Base-by-base conservation (phyloP, 1,140 invertebrate genomes). In the Hyles vespertilio region DNA sequence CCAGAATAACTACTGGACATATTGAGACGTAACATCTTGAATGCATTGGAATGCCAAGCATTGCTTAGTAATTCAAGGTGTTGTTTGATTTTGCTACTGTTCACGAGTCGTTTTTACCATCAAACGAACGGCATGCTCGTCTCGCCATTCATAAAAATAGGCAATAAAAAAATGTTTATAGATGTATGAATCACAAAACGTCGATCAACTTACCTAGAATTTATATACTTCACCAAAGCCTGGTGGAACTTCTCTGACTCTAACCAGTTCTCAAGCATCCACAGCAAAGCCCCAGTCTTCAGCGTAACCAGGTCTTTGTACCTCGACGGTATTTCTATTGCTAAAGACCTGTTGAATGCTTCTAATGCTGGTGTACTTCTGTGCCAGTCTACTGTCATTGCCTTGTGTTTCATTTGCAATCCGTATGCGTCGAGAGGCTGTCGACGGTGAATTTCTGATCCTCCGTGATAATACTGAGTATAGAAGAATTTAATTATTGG, bases 221-320 rank as follows among this genome's bases (percentile, higher is more conserved):
- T 86, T 34, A 88, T 79, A 66, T 86, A 86, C 62, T 81, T 79
- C 5, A 84, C 71, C 50, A 88, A 50, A 3, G 85, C 77, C 12
- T 76, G 61, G 54, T 88, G 85, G 51, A 86, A 84, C 44, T 77
- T 83, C 5, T 84, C 77, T 0, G 82, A 67, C 2, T 74, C 79
- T 0, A 88, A 33, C 82, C 83, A 88, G 54, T 85, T 85, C 54
- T 88, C 83, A 0, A 88, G 67, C 85, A 88, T 88, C 84, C 83
- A 85, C n/a, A 86, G 10, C 45, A 88, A 69, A 0, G 83, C 79
- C 0, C 83, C 85, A 5, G 85, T 87, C 64, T 88, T 88, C 80
- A 81, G 79, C 0, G 74, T 77, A 45, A 87, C 75, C 33, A 88
- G 56, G 6, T 80, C 70, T 40, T 77, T 79, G 51, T 86, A 78